Conservation (phyloP, 2,113 vertebrate genomes). For the Choloepus hoffmanni region DNA sequence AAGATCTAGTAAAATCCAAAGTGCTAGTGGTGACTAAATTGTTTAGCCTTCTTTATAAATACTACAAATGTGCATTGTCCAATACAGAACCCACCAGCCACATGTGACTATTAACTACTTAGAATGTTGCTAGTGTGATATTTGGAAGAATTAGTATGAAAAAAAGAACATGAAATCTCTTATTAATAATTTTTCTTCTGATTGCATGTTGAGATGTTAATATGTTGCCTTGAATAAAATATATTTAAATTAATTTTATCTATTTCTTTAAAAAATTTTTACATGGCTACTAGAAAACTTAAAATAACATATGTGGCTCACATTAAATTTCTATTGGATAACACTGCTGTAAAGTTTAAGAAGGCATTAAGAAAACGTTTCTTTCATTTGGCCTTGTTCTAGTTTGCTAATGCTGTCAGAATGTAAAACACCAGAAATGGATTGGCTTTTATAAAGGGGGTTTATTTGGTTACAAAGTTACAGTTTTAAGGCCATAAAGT, state of each 20-base stretch:
- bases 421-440: too few species aligned
- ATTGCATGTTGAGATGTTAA: slow-evolving; percentile 21
- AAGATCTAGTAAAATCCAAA: not conserved
- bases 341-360: not conserved
- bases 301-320: not conserved
- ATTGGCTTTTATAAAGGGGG: too few species aligned
- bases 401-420: too few species aligned
- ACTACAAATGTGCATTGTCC: not conserved
- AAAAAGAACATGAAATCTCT: not conserved
- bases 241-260: not conserved
- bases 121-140: not conserved
- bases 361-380: not conserved
- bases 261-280: not conserved
- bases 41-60: not conserved
- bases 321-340: not conserved
- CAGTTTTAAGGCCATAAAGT: too few species aligned
- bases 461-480: too few species aligned
- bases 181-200: not conserved
- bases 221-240: slow-evolving; percentile 13
- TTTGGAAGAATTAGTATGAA: not conserved
- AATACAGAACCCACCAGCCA: not conserved
- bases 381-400: not conserved
- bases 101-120: not conserved
- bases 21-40: not conserved
- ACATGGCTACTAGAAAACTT: not conserved